phyloP scores from a whole-genome alignment of 2,113 vertebrate genomes.

The Petroica traversi region DNA sequence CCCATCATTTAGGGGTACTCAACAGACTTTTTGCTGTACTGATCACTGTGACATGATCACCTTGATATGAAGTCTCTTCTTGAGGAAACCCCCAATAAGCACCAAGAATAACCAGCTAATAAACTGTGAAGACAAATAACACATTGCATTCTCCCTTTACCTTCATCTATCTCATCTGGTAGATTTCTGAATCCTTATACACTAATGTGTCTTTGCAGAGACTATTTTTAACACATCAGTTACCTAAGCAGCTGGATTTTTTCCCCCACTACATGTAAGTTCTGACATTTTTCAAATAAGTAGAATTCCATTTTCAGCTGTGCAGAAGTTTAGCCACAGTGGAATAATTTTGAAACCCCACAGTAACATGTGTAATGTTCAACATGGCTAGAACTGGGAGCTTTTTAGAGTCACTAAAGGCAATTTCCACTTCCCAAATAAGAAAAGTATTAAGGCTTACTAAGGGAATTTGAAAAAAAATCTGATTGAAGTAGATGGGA shows the following conservation, averaged over 20 bases:
- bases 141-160: not conserved
- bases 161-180: not conserved
- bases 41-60: not conserved
- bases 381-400: not conserved
- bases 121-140: not conserved
- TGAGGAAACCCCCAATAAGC: not conserved
- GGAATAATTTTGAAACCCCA: not conserved
- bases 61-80: not conserved
- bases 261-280: not conserved
- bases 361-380: not conserved
- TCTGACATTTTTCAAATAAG: not conserved
- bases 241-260: not conserved
- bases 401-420: not conserved
- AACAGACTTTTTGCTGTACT: not conserved
- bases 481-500: not conserved
- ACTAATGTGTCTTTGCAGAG: not conserved
- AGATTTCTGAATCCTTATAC: not conserved
- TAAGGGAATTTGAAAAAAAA: not conserved
- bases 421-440: not conserved
- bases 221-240: not conserved
- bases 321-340: not conserved
- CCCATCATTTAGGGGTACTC: not conserved
- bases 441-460: not conserved
- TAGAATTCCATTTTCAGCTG: not conserved
- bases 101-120: not conserved